A percentile compares a stretch with the other conserved stretches of the same genome.
Conservation (phyloP, 2,797 vertebrate genomes). For the Neopelma chrysocephalum region DNA sequence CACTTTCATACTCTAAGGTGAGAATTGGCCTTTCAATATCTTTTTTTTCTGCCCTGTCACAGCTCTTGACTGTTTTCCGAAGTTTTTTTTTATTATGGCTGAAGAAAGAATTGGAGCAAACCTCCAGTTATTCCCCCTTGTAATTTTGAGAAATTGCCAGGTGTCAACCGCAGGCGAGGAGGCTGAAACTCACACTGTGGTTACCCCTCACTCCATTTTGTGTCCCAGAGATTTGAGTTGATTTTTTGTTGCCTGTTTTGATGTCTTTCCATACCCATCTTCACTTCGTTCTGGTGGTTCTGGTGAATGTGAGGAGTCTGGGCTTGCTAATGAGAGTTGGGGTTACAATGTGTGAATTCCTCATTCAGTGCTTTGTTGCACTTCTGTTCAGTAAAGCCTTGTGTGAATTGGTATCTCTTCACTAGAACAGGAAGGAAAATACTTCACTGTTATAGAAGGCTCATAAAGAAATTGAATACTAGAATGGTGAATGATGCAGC, state of each 20-base stretch:
- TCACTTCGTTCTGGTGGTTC: not conserved
- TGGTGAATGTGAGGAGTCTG: not conserved
- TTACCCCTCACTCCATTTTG: not conserved
- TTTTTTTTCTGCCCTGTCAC: not conserved
- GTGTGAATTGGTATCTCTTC: not conserved
- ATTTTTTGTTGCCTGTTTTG: not conserved
- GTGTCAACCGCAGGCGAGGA: not conserved
- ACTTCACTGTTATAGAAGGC: not conserved
- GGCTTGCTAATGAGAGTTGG: not conserved
- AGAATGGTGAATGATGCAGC: not conserved
- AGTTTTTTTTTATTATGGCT: not conserved
- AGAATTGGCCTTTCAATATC: not conserved
- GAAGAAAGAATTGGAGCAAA: not conserved
- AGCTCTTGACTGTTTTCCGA: not conserved
- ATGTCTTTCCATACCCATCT: fast-evolving
- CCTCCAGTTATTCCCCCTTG: not conserved
- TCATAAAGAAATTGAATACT: not conserved
- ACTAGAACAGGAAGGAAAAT: not conserved
- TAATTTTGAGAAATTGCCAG: not conserved
- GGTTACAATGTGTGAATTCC: not conserved
- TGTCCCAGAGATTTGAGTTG: not conserved
- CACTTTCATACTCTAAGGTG: not conserved
- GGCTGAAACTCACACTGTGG: not conserved
- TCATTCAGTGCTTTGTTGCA: not conserved
- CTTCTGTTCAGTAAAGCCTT: not conserved